Conservation (phyloP, 1,140 invertebrate genomes). For the Hesperophylax magnus region DNA sequence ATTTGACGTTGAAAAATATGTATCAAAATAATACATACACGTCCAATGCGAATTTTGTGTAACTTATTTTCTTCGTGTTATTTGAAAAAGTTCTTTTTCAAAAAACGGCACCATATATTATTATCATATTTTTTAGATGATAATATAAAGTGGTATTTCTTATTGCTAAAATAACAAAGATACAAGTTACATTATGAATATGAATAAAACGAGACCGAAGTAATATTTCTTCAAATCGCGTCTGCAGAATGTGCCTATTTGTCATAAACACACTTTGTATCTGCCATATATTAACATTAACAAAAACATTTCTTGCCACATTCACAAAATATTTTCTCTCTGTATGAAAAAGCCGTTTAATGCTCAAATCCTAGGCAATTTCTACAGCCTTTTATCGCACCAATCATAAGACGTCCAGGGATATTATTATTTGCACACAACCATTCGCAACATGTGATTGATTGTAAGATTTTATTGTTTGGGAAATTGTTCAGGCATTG, state of each 20-base stretch:
- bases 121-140: not conserved
- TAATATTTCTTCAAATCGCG: not conserved
- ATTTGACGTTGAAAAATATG: too few species aligned
- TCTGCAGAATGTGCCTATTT: conserved; percentile 26
- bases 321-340: not conserved
- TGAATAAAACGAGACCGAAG: too few species aligned
- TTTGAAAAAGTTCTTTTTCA: too few species aligned
- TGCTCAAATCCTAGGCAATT: conserved; percentile 2
- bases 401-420: not conserved
- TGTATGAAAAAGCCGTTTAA: not conserved
- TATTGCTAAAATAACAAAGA: too few species aligned
- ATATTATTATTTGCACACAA: not conserved
- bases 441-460: not conserved
- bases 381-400: not conserved
- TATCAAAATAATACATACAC: too few species aligned
- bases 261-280: conserved; percentile 20
- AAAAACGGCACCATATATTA: not conserved
- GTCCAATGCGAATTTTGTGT: too few species aligned
- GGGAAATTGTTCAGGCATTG: not conserved
- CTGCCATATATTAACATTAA: too few species aligned
- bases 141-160: not conserved
- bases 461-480: conserved; percentile 7
- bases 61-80: too few species aligned
- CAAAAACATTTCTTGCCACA: conserved; percentile 2
- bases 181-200: too few species aligned